Evolutionary conservation across 1,140 invertebrate genomes (phyloP).

Genomic region (Vanessa tameamea): DNA sequence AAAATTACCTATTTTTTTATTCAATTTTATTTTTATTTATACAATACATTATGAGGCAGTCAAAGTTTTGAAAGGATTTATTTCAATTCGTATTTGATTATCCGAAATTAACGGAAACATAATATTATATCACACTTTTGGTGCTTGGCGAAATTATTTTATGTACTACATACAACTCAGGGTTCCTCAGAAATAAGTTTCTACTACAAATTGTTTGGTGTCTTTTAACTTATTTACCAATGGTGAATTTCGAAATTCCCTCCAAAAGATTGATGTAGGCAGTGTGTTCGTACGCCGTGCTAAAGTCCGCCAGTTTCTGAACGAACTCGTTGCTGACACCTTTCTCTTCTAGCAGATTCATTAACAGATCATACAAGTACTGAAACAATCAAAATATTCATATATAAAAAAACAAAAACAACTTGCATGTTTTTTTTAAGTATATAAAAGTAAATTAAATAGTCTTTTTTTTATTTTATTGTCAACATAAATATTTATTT

Average conservation of each 20-base stretch:
- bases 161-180: neutral
- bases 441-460: no score
- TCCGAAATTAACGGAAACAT: no score
- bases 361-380: slow-evolving; percentile 96
- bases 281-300: slow-evolving; percentile 94
- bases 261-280: slow-evolving; percentile 93
- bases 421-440: no score
- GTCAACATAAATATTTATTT: no score
- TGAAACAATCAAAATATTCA: slow-evolving; percentile 77
- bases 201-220: neutral
- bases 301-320: slow-evolving; percentile 91
- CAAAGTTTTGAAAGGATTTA: neutral
- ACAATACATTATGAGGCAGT: neutral
- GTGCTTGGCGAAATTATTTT: neutral
- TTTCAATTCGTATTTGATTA: neutral
- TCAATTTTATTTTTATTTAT: no score
- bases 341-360: slow-evolving; percentile 96
- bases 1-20: no score
- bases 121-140: neutral
- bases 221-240: slow-evolving; percentile 78
- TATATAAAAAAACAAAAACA: neutral
- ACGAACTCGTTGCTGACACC: slow-evolving; percentile 95
- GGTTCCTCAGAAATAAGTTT: slow-evolving; percentile 35
- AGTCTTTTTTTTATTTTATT: no score
- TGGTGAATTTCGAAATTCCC: slow-evolving; percentile 91